phyloP scores from a whole-genome alignment of 2,113 vertebrate genomes.

The Blennius ocellaris region DNA sequence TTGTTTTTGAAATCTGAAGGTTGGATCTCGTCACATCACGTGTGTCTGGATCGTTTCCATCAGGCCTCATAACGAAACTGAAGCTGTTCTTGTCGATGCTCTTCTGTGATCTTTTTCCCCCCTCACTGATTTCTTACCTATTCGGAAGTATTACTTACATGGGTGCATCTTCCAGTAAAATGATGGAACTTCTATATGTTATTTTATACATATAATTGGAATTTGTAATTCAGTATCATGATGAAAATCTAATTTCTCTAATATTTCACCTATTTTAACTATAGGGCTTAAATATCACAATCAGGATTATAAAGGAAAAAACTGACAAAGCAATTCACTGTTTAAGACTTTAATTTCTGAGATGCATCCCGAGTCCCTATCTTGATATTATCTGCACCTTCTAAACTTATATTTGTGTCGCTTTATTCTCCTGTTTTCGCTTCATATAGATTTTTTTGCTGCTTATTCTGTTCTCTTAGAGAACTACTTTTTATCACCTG shows the following conservation, averaged over 20 bases:
- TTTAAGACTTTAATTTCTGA: not conserved
- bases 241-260: no score
- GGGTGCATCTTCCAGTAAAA: no score
- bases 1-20: not conserved
- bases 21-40: not conserved
- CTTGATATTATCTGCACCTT: not conserved
- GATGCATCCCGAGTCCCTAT: not conserved
- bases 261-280: no score
- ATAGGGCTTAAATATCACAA: no score
- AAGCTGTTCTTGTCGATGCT: not conserved
- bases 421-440: not conserved
- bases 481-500: not conserved
- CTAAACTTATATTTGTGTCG: not conserved
- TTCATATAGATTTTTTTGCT: not conserved
- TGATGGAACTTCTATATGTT: no score
- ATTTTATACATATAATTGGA: no score
- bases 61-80: not conserved
- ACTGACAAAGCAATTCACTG: no score
- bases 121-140: not conserved
- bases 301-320: no score
- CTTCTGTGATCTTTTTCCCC: not conserved
- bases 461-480: not conserved
- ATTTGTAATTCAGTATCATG: no score
- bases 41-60: not conserved
- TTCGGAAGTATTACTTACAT: no score